Base-by-base conservation (phyloP, 2,797 vertebrate species). In the Thripadectes ignobilis region DNA sequence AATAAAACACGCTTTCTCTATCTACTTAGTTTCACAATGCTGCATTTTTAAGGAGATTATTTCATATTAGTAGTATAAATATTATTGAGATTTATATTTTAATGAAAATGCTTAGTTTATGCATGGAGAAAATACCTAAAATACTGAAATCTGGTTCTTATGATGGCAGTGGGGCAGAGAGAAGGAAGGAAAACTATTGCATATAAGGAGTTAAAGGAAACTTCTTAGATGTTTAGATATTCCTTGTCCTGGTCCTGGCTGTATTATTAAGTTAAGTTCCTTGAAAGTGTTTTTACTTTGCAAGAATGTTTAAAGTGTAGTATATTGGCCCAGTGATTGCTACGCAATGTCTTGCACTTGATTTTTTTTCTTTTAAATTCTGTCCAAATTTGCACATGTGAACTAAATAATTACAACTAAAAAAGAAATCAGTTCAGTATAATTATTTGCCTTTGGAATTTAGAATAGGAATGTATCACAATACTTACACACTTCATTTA, bases 351-450 rank as follows among this genome's bases (percentile, higher is more conserved):
- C 77, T 63, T 89, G 58, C 63, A 95, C 23, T 46, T 94, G 23
- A 18, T 15, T 81, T 72, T 94, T 93, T 67, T 85, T 49, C 26
- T 45, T 96, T 95, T 76, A 73, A 76, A 77, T 91, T 88, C 54
- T 57, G 39, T 91, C n/a, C 55, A 93, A 59, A 88, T 91, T 87
- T 91, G 55, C 45, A 57, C 5, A 12, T 16, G 38, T 45, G 51
- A 23, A 14, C 69, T 36, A 83, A 90, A 85, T 43, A 73, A 66
- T 57, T 63, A 43, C 12, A 88, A 22, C 32, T 79, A 49, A 85
- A 94, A 92, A 81, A 29, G 16, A 61, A 76, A 73, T 10, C 43
- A 62, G 21, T 77, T 80, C 57, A 86, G 63, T 93, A 62, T 66
- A 54, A 39, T 17, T 91, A 73, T 96, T 89, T 85, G 10, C 13